Conservation (phyloP, 2,888 invertebrate genomes). For the Petrophora chlorosata region DNA sequence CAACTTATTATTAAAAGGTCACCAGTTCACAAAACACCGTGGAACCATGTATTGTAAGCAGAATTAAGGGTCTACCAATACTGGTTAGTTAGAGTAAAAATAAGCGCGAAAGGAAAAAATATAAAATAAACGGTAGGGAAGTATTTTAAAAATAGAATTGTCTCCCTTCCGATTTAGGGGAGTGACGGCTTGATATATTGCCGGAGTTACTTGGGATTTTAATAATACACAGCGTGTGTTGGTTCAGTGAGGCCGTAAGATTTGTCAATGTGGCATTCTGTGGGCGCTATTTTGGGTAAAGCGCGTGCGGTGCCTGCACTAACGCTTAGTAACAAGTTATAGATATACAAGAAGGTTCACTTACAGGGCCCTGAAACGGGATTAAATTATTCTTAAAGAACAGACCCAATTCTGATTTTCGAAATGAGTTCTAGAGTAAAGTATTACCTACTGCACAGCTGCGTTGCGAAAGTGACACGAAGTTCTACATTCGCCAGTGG, state of each 20-base stretch:
- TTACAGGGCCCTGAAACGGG: no score
- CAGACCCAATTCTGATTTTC: no score
- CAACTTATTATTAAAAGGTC: conserved; percentile 71
- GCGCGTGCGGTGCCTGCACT: conserved; percentile 64
- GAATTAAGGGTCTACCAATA: conserved; percentile 40
- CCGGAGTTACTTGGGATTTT: conserved; percentile 80
- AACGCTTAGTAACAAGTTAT: conserved; percentile 46
- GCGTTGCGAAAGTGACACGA: no score
- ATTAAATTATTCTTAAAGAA: no score
- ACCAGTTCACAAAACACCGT: conserved; percentile 58
- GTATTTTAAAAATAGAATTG: conserved; percentile 79
- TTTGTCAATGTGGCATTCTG: conserved; percentile 80
- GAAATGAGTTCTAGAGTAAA: no score
- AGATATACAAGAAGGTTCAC: no score
- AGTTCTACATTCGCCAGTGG: no score
- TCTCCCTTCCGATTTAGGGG: conserved; percentile 71
- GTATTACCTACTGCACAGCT: no score
- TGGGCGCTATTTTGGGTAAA: conserved; percentile 76
- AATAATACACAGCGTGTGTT: conserved; percentile 81
- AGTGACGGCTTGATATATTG: conserved; percentile 79
- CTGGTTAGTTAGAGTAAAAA: conserved; percentile 66
- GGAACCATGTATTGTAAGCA: conserved; percentile 26
- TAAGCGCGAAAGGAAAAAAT: conserved; percentile 74
- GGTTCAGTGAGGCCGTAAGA: conserved; percentile 79
- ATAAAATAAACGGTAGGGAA: conserved; percentile 79